These are phyloP conservation scores for Drosophila suzukii DNA, from an alignment of 1,140 invertebrate species.

Conservation along the genomic window DNA sequence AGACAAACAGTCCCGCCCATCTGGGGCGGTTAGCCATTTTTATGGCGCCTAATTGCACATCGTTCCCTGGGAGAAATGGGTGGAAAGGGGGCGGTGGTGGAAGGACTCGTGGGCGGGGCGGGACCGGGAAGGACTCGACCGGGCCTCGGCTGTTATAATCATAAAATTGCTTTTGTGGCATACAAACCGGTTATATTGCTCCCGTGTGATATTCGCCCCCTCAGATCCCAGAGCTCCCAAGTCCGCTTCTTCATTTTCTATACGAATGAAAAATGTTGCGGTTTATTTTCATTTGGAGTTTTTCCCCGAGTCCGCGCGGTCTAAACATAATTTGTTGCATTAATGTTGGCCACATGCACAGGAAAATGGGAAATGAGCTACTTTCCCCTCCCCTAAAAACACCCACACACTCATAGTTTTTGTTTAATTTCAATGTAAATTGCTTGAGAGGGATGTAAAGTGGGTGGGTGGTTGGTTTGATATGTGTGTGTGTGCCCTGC, in stretches of 20 bases:
- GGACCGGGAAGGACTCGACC: conserved; percentile 31
- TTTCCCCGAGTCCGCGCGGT: conserved; percentile 61
- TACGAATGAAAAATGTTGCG: conserved; percentile 81
- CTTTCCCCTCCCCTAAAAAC: not conserved
- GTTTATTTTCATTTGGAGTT: conserved; percentile 82
- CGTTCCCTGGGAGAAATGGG: conserved; percentile 28
- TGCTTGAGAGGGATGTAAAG: conserved; percentile 56
- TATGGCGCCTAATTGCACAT: conserved; percentile 81
- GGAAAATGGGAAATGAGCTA: conserved; percentile 32
- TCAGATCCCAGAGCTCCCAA: not conserved
- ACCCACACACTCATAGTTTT: conserved; percentile 60
- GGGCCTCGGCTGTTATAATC: conserved; percentile 80
- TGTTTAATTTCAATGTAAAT: conserved; percentile 82
- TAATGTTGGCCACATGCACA: conserved; percentile 75
- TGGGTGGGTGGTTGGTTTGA: conserved; percentile 1
- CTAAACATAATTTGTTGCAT: conserved; percentile 83
- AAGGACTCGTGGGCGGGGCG: not conserved
- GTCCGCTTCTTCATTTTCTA: conserved; percentile 67
- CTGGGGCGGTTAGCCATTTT: conserved; percentile 74
- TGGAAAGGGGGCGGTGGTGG: not conserved
- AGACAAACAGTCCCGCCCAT: conserved; percentile 77
- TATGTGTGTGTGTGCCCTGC: conserved; percentile 50
- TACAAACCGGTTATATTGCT: conserved; percentile 82
- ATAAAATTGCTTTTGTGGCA: conserved; percentile 84
- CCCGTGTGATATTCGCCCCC: conserved; percentile 72